A percentile compares a stretch with the other conserved stretches of the same genome.
phyloP scores from a whole-genome alignment of 2,888 invertebrate genomes.

The Xestia sexstrigata region DNA sequence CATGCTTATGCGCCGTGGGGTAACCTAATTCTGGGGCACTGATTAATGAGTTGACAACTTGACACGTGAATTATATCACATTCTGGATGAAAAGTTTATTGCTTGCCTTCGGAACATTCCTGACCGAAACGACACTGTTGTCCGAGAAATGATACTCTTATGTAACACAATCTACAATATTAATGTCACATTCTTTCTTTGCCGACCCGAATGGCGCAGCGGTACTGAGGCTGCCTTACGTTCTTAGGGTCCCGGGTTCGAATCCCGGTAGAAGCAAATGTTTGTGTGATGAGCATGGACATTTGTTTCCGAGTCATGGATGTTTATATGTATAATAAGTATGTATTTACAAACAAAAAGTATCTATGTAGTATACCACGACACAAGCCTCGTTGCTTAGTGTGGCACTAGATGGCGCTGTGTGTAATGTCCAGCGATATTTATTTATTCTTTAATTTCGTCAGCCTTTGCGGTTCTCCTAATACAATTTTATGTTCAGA shows the following conservation, averaged over 20 bases:
- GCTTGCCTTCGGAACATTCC: slow-evolving; percentile 30
- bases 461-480: slow-evolving; percentile 1
- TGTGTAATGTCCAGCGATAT: too few species aligned
- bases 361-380: too few species aligned
- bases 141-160: slow-evolving; percentile 20
- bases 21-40: slow-evolving; percentile 43
- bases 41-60: slow-evolving; percentile 26
- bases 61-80: slow-evolving; percentile 25
- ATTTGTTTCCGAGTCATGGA: too few species aligned
- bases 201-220: too few species aligned
- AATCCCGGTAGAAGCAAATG: too few species aligned
- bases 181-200: slow-evolving; percentile 11
- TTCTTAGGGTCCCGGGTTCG: too few species aligned
- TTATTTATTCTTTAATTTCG: slow-evolving; percentile 20
- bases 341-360: too few species aligned
- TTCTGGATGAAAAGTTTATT: slow-evolving; percentile 27
- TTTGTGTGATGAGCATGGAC: too few species aligned
- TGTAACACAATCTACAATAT: slow-evolving; percentile 12
- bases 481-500: slow-evolving; percentile 12
- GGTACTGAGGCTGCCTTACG: too few species aligned
- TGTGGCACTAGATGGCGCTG: too few species aligned
- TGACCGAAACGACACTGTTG: slow-evolving; percentile 22
- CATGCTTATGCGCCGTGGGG: background rate
- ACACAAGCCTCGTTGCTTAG: too few species aligned
- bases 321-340: too few species aligned